Conservation (phyloP, 2,888 invertebrate genomes). For the Rugalucina vietnamica region DNA sequence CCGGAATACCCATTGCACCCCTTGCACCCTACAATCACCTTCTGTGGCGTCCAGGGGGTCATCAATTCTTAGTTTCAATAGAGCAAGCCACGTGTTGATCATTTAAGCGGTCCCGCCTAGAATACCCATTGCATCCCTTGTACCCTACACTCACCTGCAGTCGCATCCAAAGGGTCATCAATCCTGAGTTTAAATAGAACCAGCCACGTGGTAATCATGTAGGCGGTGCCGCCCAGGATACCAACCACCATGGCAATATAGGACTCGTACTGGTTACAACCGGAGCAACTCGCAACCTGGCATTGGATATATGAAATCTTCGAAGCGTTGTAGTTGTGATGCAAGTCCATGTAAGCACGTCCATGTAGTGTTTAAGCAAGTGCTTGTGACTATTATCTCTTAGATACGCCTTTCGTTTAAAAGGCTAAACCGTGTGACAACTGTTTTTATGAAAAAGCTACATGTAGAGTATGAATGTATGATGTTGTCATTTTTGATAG, state of each 20-base stretch:
- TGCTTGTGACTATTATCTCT: no score
- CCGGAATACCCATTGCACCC: slow-evolving; percentile 83
- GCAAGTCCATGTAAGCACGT: no score
- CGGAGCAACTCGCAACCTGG: slow-evolving; percentile 84
- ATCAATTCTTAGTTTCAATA: slow-evolving; percentile 82
- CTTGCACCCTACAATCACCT: no score
- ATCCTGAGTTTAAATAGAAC: slow-evolving; percentile 78
- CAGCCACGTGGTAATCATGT: slow-evolving; percentile 78
- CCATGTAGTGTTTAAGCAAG: no score
- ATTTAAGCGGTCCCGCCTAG: slow-evolving; percentile 84
- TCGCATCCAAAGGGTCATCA: slow-evolving; percentile 86
- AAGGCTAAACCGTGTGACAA: no score
- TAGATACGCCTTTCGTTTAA: no score
- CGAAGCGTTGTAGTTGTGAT: no score
- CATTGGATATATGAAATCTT: neutral
- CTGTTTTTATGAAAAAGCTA: no score
- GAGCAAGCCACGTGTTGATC: slow-evolving; percentile 73
- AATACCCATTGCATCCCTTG: no score
- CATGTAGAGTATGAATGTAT: no score
- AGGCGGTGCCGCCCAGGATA: slow-evolving; percentile 83
- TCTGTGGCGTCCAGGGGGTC: slow-evolving; percentile 86
- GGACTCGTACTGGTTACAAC: slow-evolving; percentile 83
- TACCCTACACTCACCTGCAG: slow-evolving; percentile 81
- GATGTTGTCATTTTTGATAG: no score
- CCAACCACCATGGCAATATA: slow-evolving; percentile 84